Percentiles rank a stretch among this genome's conserved stretches.
These are phyloP conservation scores for Drosophila kuntzei DNA, from an alignment of 2,888 invertebrate genomes.

Conservation along the genomic window DNA sequence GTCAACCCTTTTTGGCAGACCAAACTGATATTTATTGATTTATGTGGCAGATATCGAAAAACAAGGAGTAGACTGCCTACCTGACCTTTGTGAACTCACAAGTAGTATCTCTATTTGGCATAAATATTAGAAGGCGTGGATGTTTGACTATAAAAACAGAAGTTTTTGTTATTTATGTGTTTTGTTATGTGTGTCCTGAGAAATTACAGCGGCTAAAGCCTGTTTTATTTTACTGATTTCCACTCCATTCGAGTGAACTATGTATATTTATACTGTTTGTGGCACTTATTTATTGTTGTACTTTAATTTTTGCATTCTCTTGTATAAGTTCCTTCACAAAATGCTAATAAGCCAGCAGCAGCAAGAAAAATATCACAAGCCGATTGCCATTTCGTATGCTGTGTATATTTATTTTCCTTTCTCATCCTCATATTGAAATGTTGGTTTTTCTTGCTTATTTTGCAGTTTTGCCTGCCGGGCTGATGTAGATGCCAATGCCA, in stretches of 20 bases:
- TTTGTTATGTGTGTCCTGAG: constrained; percentile 21
- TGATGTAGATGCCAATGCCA: constrained; percentile 35
- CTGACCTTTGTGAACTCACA: constrained; percentile 9
- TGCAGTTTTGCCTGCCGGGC: constrained; percentile 41
- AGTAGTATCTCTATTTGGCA: constrained; percentile 2
- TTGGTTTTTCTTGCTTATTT: constrained; percentile 46
- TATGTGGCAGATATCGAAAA: constrained; percentile 17
- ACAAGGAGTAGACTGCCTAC: constrained; percentile 3
- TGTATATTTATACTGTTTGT: constrained; percentile 25
- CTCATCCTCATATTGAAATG: constrained; percentile 46
- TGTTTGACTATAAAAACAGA: not conserved
- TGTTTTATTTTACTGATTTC: constrained; percentile 18
- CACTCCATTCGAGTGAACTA: constrained; percentile 41
- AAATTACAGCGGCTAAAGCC: constrained; percentile 22
- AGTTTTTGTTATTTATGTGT: constrained; percentile 43
- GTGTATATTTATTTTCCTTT: constrained; percentile 8
- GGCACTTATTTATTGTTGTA: constrained; percentile 52
- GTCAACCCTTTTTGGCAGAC: constrained; percentile 30
- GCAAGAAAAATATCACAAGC: constrained; percentile 27
- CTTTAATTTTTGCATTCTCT: constrained; percentile 2
- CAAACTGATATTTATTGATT: constrained; percentile 32
- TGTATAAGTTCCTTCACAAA: constrained; percentile 28
- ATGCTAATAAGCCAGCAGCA: constrained; percentile 51
- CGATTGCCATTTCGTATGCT: constrained; percentile 34
- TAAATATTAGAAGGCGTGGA: constrained; percentile 6